Evolutionary conservation across 2,888 invertebrate genomes (phyloP).

Genomic region (Ormyrus thymus): DNA sequence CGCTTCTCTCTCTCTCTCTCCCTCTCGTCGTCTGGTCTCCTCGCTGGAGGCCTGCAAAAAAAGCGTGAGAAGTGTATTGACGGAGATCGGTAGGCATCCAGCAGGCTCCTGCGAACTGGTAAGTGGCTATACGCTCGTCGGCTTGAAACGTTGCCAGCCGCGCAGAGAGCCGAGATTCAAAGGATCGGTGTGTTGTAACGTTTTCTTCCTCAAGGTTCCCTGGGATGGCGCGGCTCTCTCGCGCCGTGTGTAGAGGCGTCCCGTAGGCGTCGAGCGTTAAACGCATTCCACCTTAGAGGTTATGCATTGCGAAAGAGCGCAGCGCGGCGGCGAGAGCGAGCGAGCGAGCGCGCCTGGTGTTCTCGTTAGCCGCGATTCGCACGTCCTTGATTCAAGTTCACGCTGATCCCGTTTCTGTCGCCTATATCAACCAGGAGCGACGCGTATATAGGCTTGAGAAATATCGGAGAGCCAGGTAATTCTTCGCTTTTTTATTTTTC

Average conservation of each 20-base stretch:
- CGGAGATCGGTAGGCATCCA: background rate
- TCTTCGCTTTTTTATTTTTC: too few relatives aligned
- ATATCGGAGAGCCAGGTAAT: background rate
- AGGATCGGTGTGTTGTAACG: slow-evolving; percentile 72
- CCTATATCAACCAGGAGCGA: slow-evolving; percentile 12
- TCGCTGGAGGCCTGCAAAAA: slow-evolving; percentile 42
- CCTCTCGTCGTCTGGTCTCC: slow-evolving; percentile 26
- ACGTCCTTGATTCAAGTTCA: slow-evolving; percentile 74
- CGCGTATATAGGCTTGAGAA: background rate
- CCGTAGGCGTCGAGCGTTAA: slow-evolving; percentile 75
- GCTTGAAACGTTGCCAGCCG: slow-evolving; percentile 36
- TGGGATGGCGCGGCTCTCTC: slow-evolving; percentile 60
- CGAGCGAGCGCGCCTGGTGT: slow-evolving; percentile 47
- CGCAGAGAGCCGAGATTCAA: slow-evolving; percentile 69
- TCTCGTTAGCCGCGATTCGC: slow-evolving; percentile 72
- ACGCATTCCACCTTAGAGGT: slow-evolving; percentile 75
- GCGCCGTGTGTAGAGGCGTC: slow-evolving; percentile 68
- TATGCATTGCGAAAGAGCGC: slow-evolving; percentile 69
- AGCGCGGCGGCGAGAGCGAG: slow-evolving; percentile 30
- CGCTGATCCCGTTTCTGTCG: slow-evolving; percentile 63
- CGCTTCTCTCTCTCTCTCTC: background rate
- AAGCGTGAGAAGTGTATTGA: slow-evolving; percentile 59
- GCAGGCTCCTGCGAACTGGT: background rate
- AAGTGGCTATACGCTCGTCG: background rate
- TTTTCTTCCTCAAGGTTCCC: slow-evolving; percentile 72